phyloP scores from a whole-genome alignment of 2,113 vertebrate genomes.

The Hepsetus odoe region DNA sequence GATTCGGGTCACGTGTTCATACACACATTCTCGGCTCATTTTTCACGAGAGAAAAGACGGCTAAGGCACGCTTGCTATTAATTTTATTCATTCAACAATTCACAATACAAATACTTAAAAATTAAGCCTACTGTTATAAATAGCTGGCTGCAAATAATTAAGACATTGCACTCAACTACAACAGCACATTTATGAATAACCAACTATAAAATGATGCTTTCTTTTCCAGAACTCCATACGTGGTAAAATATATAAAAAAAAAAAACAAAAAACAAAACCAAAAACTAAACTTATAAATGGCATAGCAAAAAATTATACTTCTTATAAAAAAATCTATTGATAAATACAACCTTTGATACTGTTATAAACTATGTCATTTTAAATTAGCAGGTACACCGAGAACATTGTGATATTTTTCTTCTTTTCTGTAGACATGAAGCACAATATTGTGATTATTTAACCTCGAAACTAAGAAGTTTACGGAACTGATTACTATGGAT shows the following conservation, averaged over 20 bases:
- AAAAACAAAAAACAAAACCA: conserved; percentile 21
- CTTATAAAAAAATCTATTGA: conserved; percentile 98
- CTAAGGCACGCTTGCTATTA: conserved; percentile 81
- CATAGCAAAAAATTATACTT: conserved; percentile 98
- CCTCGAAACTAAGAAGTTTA: conserved; percentile 98
- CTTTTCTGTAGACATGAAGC: conserved; percentile 96
- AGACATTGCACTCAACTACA: conserved; percentile 87
- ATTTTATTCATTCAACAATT: conserved; percentile 99
- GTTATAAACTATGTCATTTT: conserved; percentile 99
- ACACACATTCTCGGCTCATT: not conserved
- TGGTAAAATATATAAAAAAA: conserved; percentile 92
- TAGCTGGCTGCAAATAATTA: conserved; percentile 99
- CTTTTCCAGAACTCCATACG: conserved; percentile 92
- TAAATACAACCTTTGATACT: conserved; percentile 99
- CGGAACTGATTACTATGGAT: conserved; percentile 97
- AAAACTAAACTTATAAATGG: conserved; percentile 98
- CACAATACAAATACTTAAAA: conserved; percentile 99
- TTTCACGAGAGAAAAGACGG: not conserved
- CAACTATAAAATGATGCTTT: conserved; percentile 98
- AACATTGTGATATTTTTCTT: conserved; percentile 88
- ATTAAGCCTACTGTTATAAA: conserved; percentile 99
- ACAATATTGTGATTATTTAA: conserved; percentile 99
- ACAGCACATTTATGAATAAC: conserved; percentile 99
- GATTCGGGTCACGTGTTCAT: conserved; percentile 5
- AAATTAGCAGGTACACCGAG: conserved; percentile 96